Evolutionary conservation across 2,888 invertebrate species (phyloP), one percentile per base, ranked within the genome.

Genomic region (Slavum lentiscoides): DNA sequence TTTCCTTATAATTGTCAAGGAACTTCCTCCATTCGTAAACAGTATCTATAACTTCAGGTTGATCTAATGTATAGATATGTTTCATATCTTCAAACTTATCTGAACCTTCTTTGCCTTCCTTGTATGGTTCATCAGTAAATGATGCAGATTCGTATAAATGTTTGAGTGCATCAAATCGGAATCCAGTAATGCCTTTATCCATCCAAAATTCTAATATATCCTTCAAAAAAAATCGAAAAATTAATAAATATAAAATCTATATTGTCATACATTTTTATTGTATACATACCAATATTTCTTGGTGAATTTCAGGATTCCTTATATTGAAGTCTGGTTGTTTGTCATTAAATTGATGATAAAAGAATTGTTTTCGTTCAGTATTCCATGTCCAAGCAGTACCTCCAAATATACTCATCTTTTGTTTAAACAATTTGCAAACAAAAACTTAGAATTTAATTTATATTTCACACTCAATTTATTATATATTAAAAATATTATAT

Each of bases 301-400:
- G 86, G 5, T 91, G 88, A 13, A 96, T 90, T 9, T 88, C 88
- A 0, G 23, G 30, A 86, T 93, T 92, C 62, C 92, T 88, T 84
- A 89, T 92, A 86, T 96, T 95, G 3, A 96, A 88, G 86, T 96
- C 95, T 0, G 96, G 95, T 85, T 95, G 93, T 59, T 90, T 88
- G 37, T 85, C 84, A 8, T 91, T 88, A 85, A 94, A 96, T 84
- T 93, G 93, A 86, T 96, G 96, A 2, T 93, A 89, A 86, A 94
- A 96, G 85, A 88, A 95, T 85, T 93, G 92, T 83, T 90, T 86
- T 21, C 94, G 89, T 21, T 85, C 85, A 0, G 89, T 88, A 83
- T 90, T 88, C 88, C 91, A 95, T 19, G 89, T 88, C 94, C 95
- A 94, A 0, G 93, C 92, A 9, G 91, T 89, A 69, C 91, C 92